Percentiles rank a stretch among this genome's conserved stretches.
Conservation (phyloP, 2,113 vertebrate genomes). For the Pheucticus melanocephalus region DNA sequence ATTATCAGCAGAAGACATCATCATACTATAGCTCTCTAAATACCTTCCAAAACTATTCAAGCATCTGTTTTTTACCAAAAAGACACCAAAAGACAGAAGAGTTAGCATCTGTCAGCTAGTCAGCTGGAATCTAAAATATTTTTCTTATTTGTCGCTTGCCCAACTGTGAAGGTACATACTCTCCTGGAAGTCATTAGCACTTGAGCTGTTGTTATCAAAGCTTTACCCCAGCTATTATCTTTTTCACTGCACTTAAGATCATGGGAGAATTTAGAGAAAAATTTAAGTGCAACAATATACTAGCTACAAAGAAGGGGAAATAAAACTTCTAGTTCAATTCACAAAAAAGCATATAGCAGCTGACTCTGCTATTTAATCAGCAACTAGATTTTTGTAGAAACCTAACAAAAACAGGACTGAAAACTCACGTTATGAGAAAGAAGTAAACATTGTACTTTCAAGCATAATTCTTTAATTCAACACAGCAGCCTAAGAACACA, state of each 20-base stretch:
- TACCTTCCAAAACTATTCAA: neutral
- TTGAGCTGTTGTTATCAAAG: neutral
- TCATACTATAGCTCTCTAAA: neutral
- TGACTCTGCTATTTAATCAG: neutral
- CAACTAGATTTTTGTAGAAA: neutral
- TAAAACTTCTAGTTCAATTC: neutral
- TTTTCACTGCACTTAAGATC: neutral
- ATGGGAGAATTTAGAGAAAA: neutral
- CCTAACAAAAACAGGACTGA: neutral
- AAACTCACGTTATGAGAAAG: neutral
- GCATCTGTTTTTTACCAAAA: neutral
- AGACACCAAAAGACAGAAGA: neutral
- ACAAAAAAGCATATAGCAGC: neutral
- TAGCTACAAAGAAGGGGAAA: neutral
- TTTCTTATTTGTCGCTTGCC: neutral
- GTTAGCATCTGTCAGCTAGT: neutral
- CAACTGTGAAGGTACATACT: neutral
- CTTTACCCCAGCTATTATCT: neutral
- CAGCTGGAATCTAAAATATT: neutral
- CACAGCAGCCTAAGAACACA: neutral
- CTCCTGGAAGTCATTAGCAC: neutral
- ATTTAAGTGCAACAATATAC: neutral
- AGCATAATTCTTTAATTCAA: neutral
- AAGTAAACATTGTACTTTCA: neutral
- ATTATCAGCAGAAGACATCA: neutral